Conservation (phyloP, 2,797 vertebrate species). For the Neomorphus geoffroyi region DNA sequence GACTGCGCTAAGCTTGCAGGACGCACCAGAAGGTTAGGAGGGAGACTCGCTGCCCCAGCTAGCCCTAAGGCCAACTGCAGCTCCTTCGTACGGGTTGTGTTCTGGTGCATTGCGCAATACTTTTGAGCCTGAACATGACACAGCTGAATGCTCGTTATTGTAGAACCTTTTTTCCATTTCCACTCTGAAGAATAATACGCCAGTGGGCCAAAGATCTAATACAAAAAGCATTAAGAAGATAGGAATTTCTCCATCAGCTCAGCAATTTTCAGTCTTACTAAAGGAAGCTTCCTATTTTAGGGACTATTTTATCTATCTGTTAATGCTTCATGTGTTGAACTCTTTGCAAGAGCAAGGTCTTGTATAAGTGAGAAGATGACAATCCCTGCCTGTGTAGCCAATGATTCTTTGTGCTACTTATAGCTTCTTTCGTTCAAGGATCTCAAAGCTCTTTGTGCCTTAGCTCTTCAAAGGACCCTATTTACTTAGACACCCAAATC, state of each 20-base stretch:
- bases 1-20: conserved; percentile 3
- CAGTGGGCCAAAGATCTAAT: conserved; percentile 40
- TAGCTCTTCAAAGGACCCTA: conserved; percentile 37
- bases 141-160: background rate
- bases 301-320: conserved; percentile 47
- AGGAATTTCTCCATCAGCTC: conserved; percentile 47
- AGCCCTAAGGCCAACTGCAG: background rate
- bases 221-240: conserved; percentile 45
- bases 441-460: conserved; percentile 40
- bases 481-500: conserved; percentile 26
- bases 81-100: background rate
- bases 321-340: conserved; percentile 51
- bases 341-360: no score
- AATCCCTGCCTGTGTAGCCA: conserved; percentile 11
- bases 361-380: conserved; percentile 53
- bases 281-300: conserved; percentile 36
- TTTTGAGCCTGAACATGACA: background rate
- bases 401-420: conserved; percentile 52
- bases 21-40: background rate
- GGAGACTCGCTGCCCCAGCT: background rate
- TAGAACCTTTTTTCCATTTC: background rate
- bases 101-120: background rate
- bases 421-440: conserved; percentile 30
- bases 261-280: conserved; percentile 34
- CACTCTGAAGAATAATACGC: background rate